phyloP scores from a whole-genome alignment of 2,113 vertebrate genomes.

The Okapia johnstoni region DNA sequence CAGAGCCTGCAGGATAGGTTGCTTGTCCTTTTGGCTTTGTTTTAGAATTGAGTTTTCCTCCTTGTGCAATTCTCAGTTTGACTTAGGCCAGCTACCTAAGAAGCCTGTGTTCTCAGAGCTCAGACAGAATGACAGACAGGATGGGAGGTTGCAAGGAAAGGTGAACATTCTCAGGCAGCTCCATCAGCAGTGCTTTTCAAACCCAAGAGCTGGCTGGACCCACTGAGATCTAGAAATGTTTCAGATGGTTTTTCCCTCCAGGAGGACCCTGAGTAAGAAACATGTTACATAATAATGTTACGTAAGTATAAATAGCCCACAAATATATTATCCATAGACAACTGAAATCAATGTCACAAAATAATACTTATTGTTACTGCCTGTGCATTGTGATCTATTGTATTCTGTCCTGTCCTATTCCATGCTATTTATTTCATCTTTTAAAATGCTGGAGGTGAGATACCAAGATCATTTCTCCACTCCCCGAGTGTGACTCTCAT shows the following conservation, averaged over 20 bases:
- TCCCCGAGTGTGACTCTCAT: background rate
- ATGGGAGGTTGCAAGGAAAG: background rate
- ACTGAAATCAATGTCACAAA: background rate
- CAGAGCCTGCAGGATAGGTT: background rate
- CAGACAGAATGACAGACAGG: background rate
- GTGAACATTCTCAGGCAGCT: background rate
- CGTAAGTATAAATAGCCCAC: background rate
- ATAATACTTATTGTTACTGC: background rate
- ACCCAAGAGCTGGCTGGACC: background rate
- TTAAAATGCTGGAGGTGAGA: background rate
- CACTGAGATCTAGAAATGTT: background rate
- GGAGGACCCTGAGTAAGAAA: background rate
- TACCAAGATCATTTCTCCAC: background rate
- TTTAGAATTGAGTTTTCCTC: background rate
- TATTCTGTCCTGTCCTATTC: background rate
- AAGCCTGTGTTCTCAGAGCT: background rate
- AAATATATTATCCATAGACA: background rate
- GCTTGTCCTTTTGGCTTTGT: too few species aligned
- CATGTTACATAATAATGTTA: background rate
- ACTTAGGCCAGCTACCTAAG: background rate
- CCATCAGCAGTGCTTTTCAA: background rate
- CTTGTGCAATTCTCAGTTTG: background rate
- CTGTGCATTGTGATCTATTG: fast-evolving
- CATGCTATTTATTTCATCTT: background rate
- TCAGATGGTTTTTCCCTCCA: background rate